Percentiles rank a stretch among this genome's conserved stretches.
Conservation (phyloP, 2,797 vertebrate genomes). For the Apogon hyalosoma region DNA sequence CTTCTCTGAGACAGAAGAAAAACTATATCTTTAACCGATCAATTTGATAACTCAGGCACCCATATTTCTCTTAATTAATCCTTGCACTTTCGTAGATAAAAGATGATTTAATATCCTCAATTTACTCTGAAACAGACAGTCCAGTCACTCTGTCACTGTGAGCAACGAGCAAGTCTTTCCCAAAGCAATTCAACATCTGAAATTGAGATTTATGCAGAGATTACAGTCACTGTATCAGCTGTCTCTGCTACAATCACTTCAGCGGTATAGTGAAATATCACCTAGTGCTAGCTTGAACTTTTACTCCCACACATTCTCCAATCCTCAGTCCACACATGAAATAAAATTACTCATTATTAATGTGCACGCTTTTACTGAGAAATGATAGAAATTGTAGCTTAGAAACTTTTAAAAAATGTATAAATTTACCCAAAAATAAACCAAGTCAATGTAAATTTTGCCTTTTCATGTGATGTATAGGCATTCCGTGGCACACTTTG, state of each 20-base stretch:
- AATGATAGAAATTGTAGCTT: neutral
- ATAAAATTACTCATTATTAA: conserved; percentile 9
- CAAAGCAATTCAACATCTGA: conserved; percentile 27
- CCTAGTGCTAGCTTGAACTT: conserved; percentile 30
- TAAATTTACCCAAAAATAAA: neutral
- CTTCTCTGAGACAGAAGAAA: neutral
- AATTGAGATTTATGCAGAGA: conserved; percentile 36
- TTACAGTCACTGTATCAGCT: conserved; percentile 23
- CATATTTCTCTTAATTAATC: conserved; percentile 27
- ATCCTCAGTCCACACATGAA: conserved; percentile 9
- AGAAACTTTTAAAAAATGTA: neutral
- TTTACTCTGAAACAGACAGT: conserved; percentile 1
- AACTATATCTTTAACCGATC: conserved; percentile 7
- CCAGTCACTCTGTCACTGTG: neutral
- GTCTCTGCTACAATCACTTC: conserved; percentile 35
- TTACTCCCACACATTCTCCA: conserved; percentile 24
- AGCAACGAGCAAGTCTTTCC: conserved; percentile 10
- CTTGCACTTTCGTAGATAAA: conserved; percentile 12
- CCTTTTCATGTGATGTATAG: no score
- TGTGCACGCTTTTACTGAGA: conserved; percentile 6
- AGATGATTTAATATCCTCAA: conserved; percentile 35
- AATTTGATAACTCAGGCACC: neutral
- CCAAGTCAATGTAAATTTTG: neutral
- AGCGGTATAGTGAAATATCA: conserved; percentile 30
- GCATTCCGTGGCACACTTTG: no score